A percentile compares a stretch with the other conserved stretches of the same genome.
Evolutionary conservation across 2,888 invertebrate genomes (phyloP).

Genomic region (Ethmia dodecea): DNA sequence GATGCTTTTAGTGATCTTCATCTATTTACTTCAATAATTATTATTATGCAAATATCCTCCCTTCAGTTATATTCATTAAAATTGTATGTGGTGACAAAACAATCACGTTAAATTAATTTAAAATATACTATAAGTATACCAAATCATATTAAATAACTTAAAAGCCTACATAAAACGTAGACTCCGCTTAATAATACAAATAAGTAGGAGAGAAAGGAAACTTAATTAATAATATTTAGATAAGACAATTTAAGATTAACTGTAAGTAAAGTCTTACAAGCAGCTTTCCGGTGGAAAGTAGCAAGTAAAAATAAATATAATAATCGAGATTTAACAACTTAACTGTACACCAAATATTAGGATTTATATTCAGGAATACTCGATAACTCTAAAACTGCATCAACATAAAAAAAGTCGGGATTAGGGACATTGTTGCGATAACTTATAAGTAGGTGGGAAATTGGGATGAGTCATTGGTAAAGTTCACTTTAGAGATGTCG

Average conservation of each 20-base stretch:
- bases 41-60: too few relatives aligned
- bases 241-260: background rate
- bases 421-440: too few relatives aligned
- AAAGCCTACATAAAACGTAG: conserved; percentile 51
- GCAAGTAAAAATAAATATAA: conserved; percentile 10
- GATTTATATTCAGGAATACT: too few relatives aligned
- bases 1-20: too few relatives aligned
- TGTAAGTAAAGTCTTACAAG: background rate
- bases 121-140: background rate
- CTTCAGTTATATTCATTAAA: too few relatives aligned
- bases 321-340: conserved; percentile 6
- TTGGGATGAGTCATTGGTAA: too few relatives aligned
- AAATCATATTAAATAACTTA: conserved; percentile 16
- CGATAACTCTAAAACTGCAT: too few relatives aligned
- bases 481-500: too few relatives aligned
- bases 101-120: conserved; percentile 1
- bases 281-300: conserved; percentile 16
- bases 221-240: conserved; percentile 17
- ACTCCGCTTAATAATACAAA: conserved; percentile 53
- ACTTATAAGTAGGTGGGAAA: too few relatives aligned
- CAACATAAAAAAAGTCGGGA: too few relatives aligned
- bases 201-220: conserved; percentile 39
- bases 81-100: too few relatives aligned
- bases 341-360: background rate
- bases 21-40: too few relatives aligned